phyloP scores from a whole-genome alignment of 2,797 vertebrate species.

The Miichthys miiuy region DNA sequence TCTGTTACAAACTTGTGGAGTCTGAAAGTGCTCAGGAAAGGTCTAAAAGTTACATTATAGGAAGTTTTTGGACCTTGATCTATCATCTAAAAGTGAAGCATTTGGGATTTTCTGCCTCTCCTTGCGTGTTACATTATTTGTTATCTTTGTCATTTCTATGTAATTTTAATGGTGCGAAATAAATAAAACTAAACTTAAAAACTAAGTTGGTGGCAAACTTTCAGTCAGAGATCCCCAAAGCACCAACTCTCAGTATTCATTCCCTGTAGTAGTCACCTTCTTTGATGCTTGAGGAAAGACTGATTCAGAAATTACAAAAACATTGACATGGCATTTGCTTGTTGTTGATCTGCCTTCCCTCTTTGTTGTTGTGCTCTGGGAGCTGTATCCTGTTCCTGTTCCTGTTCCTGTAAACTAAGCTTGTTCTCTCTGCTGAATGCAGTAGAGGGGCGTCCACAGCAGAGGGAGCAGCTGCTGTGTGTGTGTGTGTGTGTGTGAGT shows the following conservation, averaged over 20 bases:
- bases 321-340: background rate
- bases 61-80: background rate
- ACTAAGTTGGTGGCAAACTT: background rate
- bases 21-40: background rate
- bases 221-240: background rate
- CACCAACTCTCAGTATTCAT: background rate
- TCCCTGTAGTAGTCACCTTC: background rate
- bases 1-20: background rate
- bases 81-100: background rate
- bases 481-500: background rate
- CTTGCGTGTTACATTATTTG: background rate
- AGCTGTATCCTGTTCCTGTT: background rate
- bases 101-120: background rate
- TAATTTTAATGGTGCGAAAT: too few species aligned
- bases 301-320: background rate
- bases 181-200: too few species aligned
- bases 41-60: background rate
- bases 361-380: too few species aligned
- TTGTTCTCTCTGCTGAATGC: constrained; percentile 15
- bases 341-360: background rate
- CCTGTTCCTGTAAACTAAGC: background rate
- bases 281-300: background rate
- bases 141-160: too few species aligned
- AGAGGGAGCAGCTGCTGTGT: constrained; percentile 67
- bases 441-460: constrained; percentile 52